Conservation (phyloP, 2,888 invertebrate genomes). For the Encarsia formosa region DNA sequence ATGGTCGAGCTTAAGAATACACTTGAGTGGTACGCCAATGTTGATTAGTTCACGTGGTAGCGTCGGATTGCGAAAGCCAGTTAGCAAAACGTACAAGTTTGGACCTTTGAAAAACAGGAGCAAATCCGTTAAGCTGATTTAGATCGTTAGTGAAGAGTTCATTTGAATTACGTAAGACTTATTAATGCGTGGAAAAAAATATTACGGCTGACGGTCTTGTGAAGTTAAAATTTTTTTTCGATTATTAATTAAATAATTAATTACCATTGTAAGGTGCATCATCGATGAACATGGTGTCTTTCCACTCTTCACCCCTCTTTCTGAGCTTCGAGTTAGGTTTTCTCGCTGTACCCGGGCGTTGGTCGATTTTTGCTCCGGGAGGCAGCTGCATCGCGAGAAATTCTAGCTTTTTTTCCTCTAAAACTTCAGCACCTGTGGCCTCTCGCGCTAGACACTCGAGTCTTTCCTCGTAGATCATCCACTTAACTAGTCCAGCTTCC, state of each 20-base stretch:
- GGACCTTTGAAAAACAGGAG: constrained; percentile 54
- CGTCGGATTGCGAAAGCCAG: constrained; percentile 51
- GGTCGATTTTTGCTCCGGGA: constrained; percentile 10
- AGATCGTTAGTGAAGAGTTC: too few relatives aligned
- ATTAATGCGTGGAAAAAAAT: too few relatives aligned
- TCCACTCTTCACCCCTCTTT: constrained; percentile 57
- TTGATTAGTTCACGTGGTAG: constrained; percentile 36
- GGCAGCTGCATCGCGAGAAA: constrained; percentile 32
- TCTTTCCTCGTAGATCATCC: constrained; percentile 38
- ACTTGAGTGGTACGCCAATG: constrained; percentile 37
- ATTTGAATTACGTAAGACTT: too few relatives aligned
- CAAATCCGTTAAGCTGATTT: too few relatives aligned
- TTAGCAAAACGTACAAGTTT: constrained; percentile 55
- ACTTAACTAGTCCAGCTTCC: constrained; percentile 39
- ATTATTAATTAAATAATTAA: too few relatives aligned
- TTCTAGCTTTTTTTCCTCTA: constrained; percentile 33
- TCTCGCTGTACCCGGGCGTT: constrained; percentile 37
- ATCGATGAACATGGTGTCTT: constrained; percentile 55
- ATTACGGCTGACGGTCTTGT: too few relatives aligned
- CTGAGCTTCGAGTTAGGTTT: constrained; percentile 55
- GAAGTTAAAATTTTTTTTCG: too few relatives aligned
- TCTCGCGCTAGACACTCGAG: constrained; percentile 31
- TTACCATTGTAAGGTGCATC: constrained; percentile 52
- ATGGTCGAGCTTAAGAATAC: constrained; percentile 39
- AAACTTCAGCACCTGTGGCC: constrained; percentile 29